Base-by-base conservation (phyloP, 1,140 invertebrate genomes). In the Drosophila sturtevanti region DNA sequence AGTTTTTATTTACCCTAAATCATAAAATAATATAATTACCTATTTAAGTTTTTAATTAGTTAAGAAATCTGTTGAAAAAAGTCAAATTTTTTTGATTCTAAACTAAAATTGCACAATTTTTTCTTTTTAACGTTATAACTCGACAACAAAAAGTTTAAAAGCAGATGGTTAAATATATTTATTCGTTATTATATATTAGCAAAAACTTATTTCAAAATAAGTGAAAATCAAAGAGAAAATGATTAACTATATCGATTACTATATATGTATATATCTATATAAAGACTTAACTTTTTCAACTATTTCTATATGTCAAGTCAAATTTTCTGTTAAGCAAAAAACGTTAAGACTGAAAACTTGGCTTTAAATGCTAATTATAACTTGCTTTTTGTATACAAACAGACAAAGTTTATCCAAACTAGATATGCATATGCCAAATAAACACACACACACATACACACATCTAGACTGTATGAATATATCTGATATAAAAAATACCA, bases 351-450 rank as follows among this genome's bases (percentile, higher is more conserved):
- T 58, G 12, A 64, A 73, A 67, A 61, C 76, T 64, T 59, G 79
- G 48, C 84, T 67, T 86, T 87, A 89, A 89, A 87, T 87, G 84
- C 82, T 87, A 87, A 87, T 86, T 86, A 86, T 73, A 79, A 82
- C 63, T 77, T 82, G 82, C 27, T 87, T 89, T 87, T 87, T 89
- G 63, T 69, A 48, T 54, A 37, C 35, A 73, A 24, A 62, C 68
- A 37, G 16, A 18, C 16, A 69, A 81, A 82, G 22, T 86, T 86
- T 70, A 68, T 63, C 68, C 73, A 51, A 63, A 62, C 59, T 44
- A 63, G 54, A 81, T 81, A 77, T 85, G 81, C 78, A 85, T 78
- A 72, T 77, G 68, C 60, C 72, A 85, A 79, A 77, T 79, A 85
- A 77, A 86, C 77, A 85, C 24, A 67, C 12, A 51, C 52, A 44